Evolutionary conservation across 2,113 vertebrate genomes (phyloP).

Genomic region (Halcyon senegalensis): DNA sequence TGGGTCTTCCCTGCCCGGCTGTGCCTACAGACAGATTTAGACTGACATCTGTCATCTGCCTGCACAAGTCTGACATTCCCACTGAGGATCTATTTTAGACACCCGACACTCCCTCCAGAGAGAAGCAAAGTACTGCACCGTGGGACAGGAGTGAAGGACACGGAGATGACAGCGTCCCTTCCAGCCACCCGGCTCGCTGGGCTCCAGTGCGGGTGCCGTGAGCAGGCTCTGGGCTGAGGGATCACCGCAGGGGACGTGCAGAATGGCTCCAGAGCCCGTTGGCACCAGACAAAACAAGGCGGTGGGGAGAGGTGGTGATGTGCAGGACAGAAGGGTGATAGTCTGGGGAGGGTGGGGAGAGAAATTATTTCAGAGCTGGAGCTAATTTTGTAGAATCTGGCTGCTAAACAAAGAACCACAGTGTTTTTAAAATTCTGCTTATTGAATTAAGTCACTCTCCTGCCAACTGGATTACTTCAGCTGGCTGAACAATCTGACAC

Average conservation of each 20-base stretch:
- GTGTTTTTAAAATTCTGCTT: constrained; percentile 40
- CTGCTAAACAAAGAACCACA: not conserved
- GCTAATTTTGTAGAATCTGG: constrained; percentile 10
- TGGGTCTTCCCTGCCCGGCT: not conserved
- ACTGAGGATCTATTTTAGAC: not conserved
- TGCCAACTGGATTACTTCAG: constrained; percentile 36
- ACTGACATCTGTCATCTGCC: not conserved
- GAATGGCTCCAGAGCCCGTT: accelerated
- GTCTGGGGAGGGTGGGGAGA: not conserved
- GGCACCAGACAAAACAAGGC: not conserved
- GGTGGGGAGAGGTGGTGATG: not conserved
- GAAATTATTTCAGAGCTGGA: not conserved
- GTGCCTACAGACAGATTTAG: not conserved
- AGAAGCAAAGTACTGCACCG: not conserved
- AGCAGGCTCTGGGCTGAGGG: not conserved
- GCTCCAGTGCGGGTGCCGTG: not conserved
- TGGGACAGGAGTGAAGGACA: not conserved
- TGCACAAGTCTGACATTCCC: not conserved
- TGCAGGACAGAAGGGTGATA: not conserved
- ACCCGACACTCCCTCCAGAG: not conserved
- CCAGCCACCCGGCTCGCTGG: accelerated
- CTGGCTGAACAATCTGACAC: constrained; percentile 23
- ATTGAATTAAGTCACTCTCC: constrained; percentile 4
- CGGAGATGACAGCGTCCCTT: accelerated
- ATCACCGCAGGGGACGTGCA: accelerated